A percentile compares a stretch with the other conserved stretches of the same genome.
phyloP scores from a whole-genome alignment of 2,113 vertebrate genomes.

The Plecotus auritus region DNA sequence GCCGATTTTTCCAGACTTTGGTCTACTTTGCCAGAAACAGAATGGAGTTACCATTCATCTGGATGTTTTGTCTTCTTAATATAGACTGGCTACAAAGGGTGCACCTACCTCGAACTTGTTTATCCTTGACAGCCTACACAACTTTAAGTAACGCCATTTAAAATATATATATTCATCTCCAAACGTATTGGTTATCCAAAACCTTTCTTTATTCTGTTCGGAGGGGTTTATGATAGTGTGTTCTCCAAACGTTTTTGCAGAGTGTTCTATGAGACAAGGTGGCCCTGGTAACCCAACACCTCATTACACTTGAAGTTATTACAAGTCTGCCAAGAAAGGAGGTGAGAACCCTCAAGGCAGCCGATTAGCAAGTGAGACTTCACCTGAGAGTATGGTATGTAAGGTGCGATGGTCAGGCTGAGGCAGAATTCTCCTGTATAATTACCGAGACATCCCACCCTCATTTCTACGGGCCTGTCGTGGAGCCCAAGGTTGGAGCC shows the following conservation, averaged over 20 bases:
- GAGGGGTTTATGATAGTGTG: background rate
- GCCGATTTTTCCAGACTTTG: conserved; percentile 68
- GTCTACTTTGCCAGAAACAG: conserved; percentile 53
- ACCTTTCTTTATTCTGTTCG: background rate
- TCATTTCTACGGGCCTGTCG: background rate
- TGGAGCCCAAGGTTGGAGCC: background rate
- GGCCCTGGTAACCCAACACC: conserved; percentile 42
- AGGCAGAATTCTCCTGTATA: conserved; percentile 55
- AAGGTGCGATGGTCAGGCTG: conserved; percentile 11
- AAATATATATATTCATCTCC: background rate
- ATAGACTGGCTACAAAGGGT: conserved; percentile 42
- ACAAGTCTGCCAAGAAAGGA: conserved; percentile 48
- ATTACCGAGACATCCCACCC: background rate
- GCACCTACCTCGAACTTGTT: background rate
- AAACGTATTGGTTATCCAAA: background rate
- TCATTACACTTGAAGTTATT: conserved; percentile 53
- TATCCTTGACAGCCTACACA: background rate
- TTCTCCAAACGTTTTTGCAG: background rate
- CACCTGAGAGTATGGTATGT: background rate
- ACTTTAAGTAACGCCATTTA: background rate
- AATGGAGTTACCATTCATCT: conserved; percentile 48
- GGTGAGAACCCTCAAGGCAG: conserved; percentile 42
- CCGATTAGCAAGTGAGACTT: conserved; percentile 54
- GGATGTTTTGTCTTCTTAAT: conserved; percentile 54
- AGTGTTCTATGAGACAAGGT: conserved; percentile 28